Base-by-base conservation (phyloP, 2,888 invertebrate species). In the Microplitis deprimator region DNA sequence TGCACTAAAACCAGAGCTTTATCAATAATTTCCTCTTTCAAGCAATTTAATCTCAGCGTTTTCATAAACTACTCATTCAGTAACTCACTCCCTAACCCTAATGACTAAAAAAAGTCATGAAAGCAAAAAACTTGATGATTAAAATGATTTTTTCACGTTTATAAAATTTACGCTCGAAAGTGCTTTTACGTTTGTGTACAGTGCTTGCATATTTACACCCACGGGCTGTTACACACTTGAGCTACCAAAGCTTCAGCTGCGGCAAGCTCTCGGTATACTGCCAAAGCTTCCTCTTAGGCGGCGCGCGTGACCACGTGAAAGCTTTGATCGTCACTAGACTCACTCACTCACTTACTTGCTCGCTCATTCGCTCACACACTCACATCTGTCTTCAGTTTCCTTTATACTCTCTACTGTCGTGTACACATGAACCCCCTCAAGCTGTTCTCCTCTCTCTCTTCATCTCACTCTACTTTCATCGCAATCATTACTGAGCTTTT, bases 321-420 rank as follows among this genome's bases (percentile, higher is more conserved):
- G 80, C 80, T 80, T 81, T 81, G 81, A 81, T 80, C 79, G 79
- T 81, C 74, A 61, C 74, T 76, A 39, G 16, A 71, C 41, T 41
- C 41, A 5, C 50, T 50, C 50, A 8, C 8, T 3, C 29, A 29
- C 8, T 8, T 50, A 50, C 13, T 50, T 50, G 29, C 29, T 29
- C 4, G 29, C 29, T 29, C 29, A 29, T 10, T 41, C 41, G 13
- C 50, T 50, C 50, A 8, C 8, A 5, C 8, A 5, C 8, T 8
- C 13, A 50, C 13, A 13, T 50, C 50, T 50, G 13, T 50, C 10
- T 50, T 50, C 10, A 50, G 13, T 3, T 13, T 50, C 50, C 8
- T 50, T 13, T 50, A 13, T 50, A 5, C 8, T 50, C 8, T 50
- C 50, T 50, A 13, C 50, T 50, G 13, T 13, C 50, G 50, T 50